Evolutionary conservation across 2,888 invertebrate species (phyloP).

Genomic region (Asteroscopus sphinx): DNA sequence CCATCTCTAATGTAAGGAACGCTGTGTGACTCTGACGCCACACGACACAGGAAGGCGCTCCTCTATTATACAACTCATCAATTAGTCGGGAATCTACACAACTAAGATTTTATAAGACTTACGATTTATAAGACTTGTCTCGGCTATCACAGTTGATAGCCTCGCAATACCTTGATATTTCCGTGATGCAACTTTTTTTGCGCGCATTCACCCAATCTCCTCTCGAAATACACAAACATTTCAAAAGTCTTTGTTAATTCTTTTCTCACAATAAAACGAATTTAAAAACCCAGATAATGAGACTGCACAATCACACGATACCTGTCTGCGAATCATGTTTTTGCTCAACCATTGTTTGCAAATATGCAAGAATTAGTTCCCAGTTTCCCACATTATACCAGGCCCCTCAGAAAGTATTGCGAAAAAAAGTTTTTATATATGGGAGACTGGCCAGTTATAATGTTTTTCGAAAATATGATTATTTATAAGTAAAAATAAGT

Average conservation of each 20-base stretch:
- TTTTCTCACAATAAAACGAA: slow-evolving; percentile 65
- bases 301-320: slow-evolving; percentile 65
- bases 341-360: slow-evolving; percentile 76
- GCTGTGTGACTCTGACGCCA: slow-evolving; percentile 47
- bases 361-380: slow-evolving; percentile 68
- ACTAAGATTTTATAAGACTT: slow-evolving; percentile 31
- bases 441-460: too few species aligned
- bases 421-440: too few species aligned
- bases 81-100: slow-evolving; percentile 43
- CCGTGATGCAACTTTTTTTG: slow-evolving; percentile 47
- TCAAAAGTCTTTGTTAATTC: slow-evolving; percentile 67
- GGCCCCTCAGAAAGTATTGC: too few species aligned
- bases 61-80: slow-evolving; percentile 38
- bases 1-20: slow-evolving; percentile 50
- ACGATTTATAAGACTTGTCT: slow-evolving; percentile 33
- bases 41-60: slow-evolving; percentile 47
- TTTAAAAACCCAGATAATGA: slow-evolving; percentile 61
- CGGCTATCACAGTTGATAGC: slow-evolving; percentile 19
- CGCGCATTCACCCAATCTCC: slow-evolving; percentile 40
- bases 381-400: too few species aligned
- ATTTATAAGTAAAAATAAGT: too few species aligned
- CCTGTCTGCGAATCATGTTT: slow-evolving; percentile 69
- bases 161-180: slow-evolving; percentile 37
- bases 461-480: too few species aligned
- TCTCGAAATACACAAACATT: slow-evolving; percentile 45